A percentile compares a stretch with the other conserved stretches of the same genome.
phyloP scores from a whole-genome alignment of 2,888 invertebrate species.

The Cantharis lateralis region DNA sequence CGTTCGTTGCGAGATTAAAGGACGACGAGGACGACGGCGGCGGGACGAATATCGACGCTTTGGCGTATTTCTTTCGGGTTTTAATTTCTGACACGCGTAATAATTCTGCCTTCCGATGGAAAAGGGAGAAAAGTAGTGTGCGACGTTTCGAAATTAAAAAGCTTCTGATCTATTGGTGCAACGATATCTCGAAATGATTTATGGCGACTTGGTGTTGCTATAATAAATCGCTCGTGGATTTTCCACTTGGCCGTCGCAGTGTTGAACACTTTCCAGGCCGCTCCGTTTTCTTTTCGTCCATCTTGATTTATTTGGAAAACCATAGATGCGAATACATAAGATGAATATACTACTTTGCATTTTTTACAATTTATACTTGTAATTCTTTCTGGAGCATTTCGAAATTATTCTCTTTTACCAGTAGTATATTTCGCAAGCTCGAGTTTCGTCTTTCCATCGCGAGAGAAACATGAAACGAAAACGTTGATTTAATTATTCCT shows the following conservation, averaged over 20 bases:
- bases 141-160: conserved; percentile 40
- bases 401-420: conserved; percentile 13
- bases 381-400: conserved; percentile 14
- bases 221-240: conserved; percentile 42
- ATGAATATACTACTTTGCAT: conserved; percentile 29
- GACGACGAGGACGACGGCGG: conserved; percentile 16
- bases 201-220: conserved; percentile 48
- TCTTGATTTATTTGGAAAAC: conserved; percentile 41
- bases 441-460: neutral
- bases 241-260: conserved; percentile 42
- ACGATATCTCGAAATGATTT: conserved; percentile 53
- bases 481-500: neutral
- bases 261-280: conserved; percentile 41
- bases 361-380: conserved; percentile 27
- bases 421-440: neutral
- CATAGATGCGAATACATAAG: conserved; percentile 23
- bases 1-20: conserved; percentile 10
- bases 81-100: conserved; percentile 24
- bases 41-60: conserved; percentile 35
- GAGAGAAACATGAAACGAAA: neutral
- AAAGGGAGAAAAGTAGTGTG: conserved; percentile 18
- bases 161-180: conserved; percentile 41
- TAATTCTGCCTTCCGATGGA: conserved; percentile 8
- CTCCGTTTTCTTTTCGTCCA: conserved; percentile 32
- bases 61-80: conserved; percentile 32